These are phyloP conservation scores for Bugula neritina DNA, from an alignment of 2,888 invertebrate species.

Conservation along the genomic window DNA sequence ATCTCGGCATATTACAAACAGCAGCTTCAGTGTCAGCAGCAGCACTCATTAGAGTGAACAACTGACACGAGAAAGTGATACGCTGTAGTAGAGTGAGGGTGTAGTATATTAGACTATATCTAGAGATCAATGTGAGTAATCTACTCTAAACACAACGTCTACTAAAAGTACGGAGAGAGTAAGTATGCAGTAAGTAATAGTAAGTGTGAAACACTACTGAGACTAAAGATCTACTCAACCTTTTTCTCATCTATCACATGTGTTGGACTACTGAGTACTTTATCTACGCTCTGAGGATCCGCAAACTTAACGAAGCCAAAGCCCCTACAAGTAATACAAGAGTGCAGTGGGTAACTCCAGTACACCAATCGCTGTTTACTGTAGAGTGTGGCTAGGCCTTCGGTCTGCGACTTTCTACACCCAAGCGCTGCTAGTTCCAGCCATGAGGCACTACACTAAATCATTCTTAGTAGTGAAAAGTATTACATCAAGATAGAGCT, in stretches of 20 bases:
- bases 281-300: constrained; percentile 96
- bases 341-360: neutral
- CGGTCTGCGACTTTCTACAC: no score
- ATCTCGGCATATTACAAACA: no score
- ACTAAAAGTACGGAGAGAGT: neutral
- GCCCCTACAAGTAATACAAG: constrained; percentile 59
- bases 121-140: no score
- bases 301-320: constrained; percentile 99
- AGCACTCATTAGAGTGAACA: no score
- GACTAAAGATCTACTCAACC: constrained; percentile 59
- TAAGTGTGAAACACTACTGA: neutral
- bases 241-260: constrained; percentile 99
- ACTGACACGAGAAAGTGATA: no score
- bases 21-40: no score
- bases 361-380: neutral
- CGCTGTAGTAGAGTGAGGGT: no score
- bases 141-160: no score
- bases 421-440: no score
- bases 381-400: no score
- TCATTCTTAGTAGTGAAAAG: neutral
- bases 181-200: neutral
- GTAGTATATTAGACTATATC: no score
- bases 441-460: no score
- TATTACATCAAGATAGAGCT: neutral
- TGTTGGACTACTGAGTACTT: constrained; percentile 94